Conservation (phyloP, 2,113 vertebrate species). For the Procavia capensis region DNA sequence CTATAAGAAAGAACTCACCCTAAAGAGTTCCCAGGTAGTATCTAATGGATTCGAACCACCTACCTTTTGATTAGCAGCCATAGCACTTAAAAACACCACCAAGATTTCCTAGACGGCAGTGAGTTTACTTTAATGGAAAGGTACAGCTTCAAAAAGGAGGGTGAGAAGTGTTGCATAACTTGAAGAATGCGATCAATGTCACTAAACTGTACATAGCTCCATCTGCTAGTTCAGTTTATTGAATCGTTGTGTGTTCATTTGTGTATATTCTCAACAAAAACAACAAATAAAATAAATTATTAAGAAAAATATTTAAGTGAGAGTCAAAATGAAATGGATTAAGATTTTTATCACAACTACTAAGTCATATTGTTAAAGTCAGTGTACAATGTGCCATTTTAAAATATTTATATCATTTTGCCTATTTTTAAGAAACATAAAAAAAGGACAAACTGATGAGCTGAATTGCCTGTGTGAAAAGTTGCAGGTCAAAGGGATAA, state of each 20-base stretch:
- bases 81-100: too few species aligned
- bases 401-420: too few species aligned
- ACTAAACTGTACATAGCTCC: background rate
- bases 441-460: background rate
- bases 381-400: background rate
- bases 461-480: background rate
- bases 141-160: background rate
- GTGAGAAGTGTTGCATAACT: background rate
- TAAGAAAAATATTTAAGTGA: background rate
- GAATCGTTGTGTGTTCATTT: background rate
- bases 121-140: background rate
- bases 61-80: too few species aligned
- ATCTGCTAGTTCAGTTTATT: too few species aligned
- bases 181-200: background rate
- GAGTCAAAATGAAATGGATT: background rate
- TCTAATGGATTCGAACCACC: too few species aligned
- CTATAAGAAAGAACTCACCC: too few species aligned
- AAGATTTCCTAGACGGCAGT: too few species aligned
- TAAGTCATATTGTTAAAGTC: background rate
- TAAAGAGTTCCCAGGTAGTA: too few species aligned
- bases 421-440: too few species aligned
- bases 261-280: background rate
- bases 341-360: background rate
- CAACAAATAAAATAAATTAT: background rate
- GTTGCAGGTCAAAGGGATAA: background rate